A percentile compares a stretch with the other conserved stretches of the same genome.
These are phyloP conservation scores for Matsumyia berberina DNA, from an alignment of 2,888 invertebrate genomes.

Conservation along the genomic window DNA sequence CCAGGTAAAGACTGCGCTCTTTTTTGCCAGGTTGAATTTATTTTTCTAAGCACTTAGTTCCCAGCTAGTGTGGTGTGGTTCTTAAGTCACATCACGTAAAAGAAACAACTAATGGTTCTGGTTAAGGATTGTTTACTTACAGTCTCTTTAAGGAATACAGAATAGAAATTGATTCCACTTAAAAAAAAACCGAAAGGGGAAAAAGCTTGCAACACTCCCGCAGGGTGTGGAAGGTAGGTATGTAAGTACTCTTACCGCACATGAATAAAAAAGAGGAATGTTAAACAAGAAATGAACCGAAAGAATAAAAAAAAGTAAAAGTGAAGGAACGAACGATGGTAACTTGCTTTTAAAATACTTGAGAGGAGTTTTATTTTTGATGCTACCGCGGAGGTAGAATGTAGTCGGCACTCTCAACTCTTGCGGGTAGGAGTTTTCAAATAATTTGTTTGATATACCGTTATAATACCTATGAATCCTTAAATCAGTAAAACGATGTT, in stretches of 20 bases:
- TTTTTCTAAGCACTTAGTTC: slow-evolving; percentile 16
- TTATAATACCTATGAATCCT: too few relatives aligned
- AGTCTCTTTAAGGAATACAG: background rate
- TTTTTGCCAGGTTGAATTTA: background rate
- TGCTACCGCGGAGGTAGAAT: background rate
- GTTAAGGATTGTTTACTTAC: slow-evolving; percentile 31
- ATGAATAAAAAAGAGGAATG: slow-evolving; percentile 19
- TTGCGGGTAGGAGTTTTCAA: background rate
- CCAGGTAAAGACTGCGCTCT: slow-evolving; percentile 5
- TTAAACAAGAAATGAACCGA: background rate
- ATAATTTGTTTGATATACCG: background rate
- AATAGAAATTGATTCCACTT: slow-evolving; percentile 40
- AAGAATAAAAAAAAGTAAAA: background rate
- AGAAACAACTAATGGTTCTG: slow-evolving; percentile 51
- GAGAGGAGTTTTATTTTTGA: slow-evolving; percentile 11
- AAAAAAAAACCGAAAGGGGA: background rate
- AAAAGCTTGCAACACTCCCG: background rate
- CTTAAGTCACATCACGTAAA: slow-evolving; percentile 32
- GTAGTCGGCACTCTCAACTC: background rate
- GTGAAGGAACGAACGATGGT: background rate
- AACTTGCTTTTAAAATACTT: slow-evolving; percentile 37
- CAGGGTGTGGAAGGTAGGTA: background rate
- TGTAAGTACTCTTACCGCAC: slow-evolving; percentile 4
- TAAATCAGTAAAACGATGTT: too few relatives aligned
- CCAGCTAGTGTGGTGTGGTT: slow-evolving; percentile 6